Evolutionary conservation across 1,140 invertebrate genomes (phyloP), one percentile per base, ranked within the genome.

Genomic region (Caerostris darwini): DNA sequence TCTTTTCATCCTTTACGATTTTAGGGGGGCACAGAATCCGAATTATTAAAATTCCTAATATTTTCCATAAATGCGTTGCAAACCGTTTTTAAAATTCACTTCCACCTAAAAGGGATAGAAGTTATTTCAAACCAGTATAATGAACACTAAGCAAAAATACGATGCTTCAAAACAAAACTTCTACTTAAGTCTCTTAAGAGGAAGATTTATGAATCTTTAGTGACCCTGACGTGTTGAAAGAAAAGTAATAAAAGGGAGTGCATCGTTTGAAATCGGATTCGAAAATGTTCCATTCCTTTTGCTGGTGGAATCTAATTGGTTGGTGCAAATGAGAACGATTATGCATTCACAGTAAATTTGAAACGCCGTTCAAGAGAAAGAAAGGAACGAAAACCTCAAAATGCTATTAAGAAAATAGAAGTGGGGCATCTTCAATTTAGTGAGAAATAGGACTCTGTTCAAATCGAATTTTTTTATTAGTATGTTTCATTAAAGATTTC

Each of bases 391-490:
- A 53, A 77, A 77, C 71, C 71, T 12, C 71, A 34, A 77, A 77
- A 77, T 53, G 71, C 71, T 77, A 77, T 77, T 77, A 77, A 77
- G 71, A 7, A 77, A 77, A 77, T 77, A 77, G 34, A 77, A 77
- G 71, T 14, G 71, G 71, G 4, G 34, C 71, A 10, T 53, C 34
- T 77, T 77, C 71, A 77, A 53, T 77, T 77, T 34, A 77, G 34
- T 17, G 34, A 8, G 53, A 77, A 77, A 77, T 77, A 12, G 71
- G 12, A 50, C 19, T 50, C 34, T 12, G 71, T 77, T 77, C 71
- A 77, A n/a, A 77, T 77, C 71, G 14, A 77, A 19, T 77, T 50
- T 77, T 71, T 71, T 77, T 77, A 77, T 12, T 50, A 77, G 34
- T 1, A 77, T 77, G 50, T 53, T 77, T 77, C 12, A 77, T 50